Conservation (phyloP, 2,113 vertebrate species). For the Eudyptes chrysolophus region DNA sequence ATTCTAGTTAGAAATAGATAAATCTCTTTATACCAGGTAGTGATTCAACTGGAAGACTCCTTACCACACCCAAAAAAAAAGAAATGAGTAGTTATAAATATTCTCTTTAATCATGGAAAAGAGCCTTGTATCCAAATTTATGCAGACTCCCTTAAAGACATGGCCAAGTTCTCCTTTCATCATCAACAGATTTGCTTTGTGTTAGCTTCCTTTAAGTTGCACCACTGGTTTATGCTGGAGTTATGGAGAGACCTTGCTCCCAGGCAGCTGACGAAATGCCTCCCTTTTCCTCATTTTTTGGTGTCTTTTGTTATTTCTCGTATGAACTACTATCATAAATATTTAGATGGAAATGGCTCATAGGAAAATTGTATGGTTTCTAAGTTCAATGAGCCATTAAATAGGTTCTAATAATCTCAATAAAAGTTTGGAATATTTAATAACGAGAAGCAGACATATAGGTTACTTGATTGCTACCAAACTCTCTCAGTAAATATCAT, state of each 20-base stretch:
- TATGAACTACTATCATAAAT: conserved; percentile 37
- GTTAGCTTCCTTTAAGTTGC: conserved; percentile 29
- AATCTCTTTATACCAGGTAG: not conserved
- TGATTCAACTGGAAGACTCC: not conserved
- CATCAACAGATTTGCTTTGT: conserved; percentile 35
- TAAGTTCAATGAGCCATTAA: conserved; percentile 53
- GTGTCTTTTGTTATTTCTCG: not conserved
- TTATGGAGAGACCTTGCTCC: not conserved
- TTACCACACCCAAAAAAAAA: conserved; percentile 44
- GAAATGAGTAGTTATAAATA: conserved; percentile 33
- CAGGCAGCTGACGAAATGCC: not conserved
- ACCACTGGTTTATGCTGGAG: conserved; percentile 26
- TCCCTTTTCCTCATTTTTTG: not conserved
- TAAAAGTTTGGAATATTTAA: conserved; percentile 52
- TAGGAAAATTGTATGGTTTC: conserved; percentile 54
- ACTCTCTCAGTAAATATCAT: conserved; percentile 15
- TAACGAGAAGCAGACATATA: conserved; percentile 19
- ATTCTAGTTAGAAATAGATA: not conserved
- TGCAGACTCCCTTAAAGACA: conserved; percentile 49
- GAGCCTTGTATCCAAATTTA: conserved; percentile 46
- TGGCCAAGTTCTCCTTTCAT: conserved; percentile 26
- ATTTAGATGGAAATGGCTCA: conserved; percentile 47
- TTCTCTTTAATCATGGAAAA: conserved; percentile 63
- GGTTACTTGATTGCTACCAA: conserved; percentile 22
- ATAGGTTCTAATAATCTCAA: conserved; percentile 58